Evolutionary conservation across 1,140 invertebrate genomes (phyloP).

Genomic region (Drosophila bocqueti): DNA sequence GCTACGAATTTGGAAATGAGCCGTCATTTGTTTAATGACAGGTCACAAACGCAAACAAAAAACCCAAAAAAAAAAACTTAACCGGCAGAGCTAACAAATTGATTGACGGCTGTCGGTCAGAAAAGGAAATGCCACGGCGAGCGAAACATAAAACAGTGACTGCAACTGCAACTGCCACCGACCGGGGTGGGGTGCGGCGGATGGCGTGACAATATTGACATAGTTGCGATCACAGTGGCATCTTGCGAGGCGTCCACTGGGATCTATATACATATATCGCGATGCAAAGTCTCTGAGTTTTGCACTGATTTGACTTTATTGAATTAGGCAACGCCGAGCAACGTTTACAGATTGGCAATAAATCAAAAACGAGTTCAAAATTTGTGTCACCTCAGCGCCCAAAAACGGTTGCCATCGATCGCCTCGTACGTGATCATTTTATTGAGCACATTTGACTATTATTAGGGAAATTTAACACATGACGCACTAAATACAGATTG

Average conservation of each 20-base stretch:
- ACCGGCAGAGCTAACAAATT: slow-evolving; percentile 69
- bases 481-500: slow-evolving; percentile 53
- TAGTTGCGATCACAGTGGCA: slow-evolving; percentile 55
- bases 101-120: slow-evolving; percentile 74
- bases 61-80: not conserved
- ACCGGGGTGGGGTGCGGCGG: slow-evolving; percentile 51
- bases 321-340: slow-evolving; percentile 52
- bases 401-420: slow-evolving; percentile 57
- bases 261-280: slow-evolving; percentile 10
- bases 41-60: slow-evolving; percentile 20
- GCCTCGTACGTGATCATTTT: slow-evolving; percentile 79
- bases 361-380: slow-evolving; percentile 68
- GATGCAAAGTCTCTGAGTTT: slow-evolving; percentile 51
- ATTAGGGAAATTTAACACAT: slow-evolving; percentile 81
- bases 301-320: slow-evolving; percentile 78
- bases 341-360: slow-evolving; percentile 48
- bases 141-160: slow-evolving; percentile 30
- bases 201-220: slow-evolving; percentile 71
- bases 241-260: slow-evolving; percentile 33
- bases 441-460: slow-evolving; percentile 84
- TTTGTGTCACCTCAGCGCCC: slow-evolving; percentile 64
- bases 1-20: slow-evolving; percentile 69
- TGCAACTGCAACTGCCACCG: slow-evolving; percentile 32
- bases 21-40: slow-evolving; percentile 81
- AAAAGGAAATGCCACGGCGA: slow-evolving; percentile 73